phyloP scores from a whole-genome alignment of 2,888 invertebrate species.

The Troilus luridus region DNA sequence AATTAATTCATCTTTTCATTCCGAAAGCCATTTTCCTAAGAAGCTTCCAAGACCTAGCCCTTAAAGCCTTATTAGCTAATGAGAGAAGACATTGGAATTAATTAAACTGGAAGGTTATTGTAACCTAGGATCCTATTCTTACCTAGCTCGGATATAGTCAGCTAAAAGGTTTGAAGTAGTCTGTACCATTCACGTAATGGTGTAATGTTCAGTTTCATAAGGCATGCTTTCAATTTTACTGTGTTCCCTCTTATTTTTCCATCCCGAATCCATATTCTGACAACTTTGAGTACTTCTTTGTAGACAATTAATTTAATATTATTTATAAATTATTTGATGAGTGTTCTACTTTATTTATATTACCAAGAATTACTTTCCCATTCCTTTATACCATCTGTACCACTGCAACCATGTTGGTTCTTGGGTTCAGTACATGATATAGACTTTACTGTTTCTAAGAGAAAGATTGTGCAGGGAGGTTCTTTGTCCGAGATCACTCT shows the following conservation, averaged over 20 bases:
- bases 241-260: not conserved
- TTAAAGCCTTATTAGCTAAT: not conserved
- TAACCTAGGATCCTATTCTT: no score
- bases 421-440: no score
- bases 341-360: no score
- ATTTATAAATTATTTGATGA: no score
- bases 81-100: not conserved
- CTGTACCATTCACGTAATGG: not conserved
- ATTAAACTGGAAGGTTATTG: not conserved
- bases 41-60: not conserved
- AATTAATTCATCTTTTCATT: no score
- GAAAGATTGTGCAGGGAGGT: no score
- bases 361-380: no score
- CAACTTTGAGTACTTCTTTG: not conserved
- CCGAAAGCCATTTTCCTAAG: not conserved
- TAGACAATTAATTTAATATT: no score
- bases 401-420: no score
- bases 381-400: no score
- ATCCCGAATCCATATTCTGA: not conserved
- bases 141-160: not conserved
- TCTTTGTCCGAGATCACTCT: no score
- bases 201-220: not conserved
- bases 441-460: no score
- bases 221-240: not conserved
- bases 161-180: not conserved